Percentiles rank a stretch among this genome's conserved stretches.
These are phyloP conservation scores for Watsonalla binaria DNA, from an alignment of 2,888 invertebrate species.

Conservation along the genomic window DNA sequence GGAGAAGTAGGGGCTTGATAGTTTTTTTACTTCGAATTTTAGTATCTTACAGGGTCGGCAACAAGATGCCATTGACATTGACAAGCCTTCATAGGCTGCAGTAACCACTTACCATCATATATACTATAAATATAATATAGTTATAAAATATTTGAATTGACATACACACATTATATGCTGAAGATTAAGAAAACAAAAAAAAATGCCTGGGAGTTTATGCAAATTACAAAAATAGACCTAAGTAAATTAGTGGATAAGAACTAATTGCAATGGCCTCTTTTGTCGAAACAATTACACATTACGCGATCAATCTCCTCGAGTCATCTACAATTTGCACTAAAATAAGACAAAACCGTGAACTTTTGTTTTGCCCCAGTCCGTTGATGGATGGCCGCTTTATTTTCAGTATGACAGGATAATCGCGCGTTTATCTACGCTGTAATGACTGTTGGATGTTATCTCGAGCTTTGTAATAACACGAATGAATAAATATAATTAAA, in stretches of 20 bases:
- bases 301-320: conserved; percentile 1
- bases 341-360: conserved; percentile 23
- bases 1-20: no score
- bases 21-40: no score
- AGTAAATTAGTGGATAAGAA: neutral
- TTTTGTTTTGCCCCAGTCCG: conserved; percentile 19
- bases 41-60: no score
- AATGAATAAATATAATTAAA: conserved; percentile 7
- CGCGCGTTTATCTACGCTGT: conserved; percentile 9
- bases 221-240: no score
- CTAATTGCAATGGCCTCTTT: conserved; percentile 3
- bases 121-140: no score
- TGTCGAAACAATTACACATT: conserved; percentile 3
- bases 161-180: no score
- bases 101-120: no score
- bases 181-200: no score
- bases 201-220: no score
- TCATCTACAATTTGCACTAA: conserved; percentile 8
- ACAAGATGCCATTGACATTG: no score
- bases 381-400: conserved; percentile 28
- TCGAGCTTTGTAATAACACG: conserved; percentile 12
- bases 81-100: no score
- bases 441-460: conserved; percentile 21
- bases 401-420: conserved; percentile 23
- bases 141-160: no score